These are phyloP conservation scores for Drosophila phalerata DNA, from an alignment of 2,888 invertebrate species.

Conservation along the genomic window DNA sequence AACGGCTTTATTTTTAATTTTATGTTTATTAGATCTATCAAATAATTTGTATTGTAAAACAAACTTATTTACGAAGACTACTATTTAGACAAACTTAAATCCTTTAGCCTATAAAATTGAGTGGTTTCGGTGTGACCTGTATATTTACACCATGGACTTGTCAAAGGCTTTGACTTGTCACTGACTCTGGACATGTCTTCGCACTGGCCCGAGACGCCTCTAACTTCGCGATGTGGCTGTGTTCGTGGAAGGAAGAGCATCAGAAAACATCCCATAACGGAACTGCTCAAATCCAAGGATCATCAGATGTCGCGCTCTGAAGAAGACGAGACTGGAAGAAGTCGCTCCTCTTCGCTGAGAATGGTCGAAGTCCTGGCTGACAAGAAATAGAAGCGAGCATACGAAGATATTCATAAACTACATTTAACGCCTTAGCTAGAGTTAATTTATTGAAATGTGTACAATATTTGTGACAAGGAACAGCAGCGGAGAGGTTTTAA, in stretches of 20 bases:
- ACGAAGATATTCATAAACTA: not conserved
- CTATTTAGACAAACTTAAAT: not conserved
- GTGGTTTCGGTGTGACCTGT: not conserved
- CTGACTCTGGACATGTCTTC: constrained; percentile 12
- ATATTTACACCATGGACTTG: not conserved
- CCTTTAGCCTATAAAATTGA: not conserved
- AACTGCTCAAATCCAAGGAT: not conserved
- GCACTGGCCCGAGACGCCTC: constrained; percentile 18
- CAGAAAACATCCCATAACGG: constrained; percentile 32
- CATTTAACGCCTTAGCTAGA: not conserved
- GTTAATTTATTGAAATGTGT: constrained; percentile 43
- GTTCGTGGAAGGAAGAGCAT: constrained; percentile 41
- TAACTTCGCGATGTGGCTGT: constrained; percentile 22
- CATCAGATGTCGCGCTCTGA: not conserved
- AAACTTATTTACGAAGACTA: no score
- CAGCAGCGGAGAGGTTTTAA: constrained; percentile 55
- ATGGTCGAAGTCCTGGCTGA: no score
- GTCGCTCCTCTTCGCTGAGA: not conserved
- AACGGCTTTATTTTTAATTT: no score
- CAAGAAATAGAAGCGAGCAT: not conserved
- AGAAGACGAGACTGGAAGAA: not conserved
- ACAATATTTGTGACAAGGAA: constrained; percentile 56
- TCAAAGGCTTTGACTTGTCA: not conserved
- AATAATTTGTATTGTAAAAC: no score
- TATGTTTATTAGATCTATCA: no score